Evolutionary conservation across 2,888 invertebrate species (phyloP).

Genomic region (Euclidia mi): DNA sequence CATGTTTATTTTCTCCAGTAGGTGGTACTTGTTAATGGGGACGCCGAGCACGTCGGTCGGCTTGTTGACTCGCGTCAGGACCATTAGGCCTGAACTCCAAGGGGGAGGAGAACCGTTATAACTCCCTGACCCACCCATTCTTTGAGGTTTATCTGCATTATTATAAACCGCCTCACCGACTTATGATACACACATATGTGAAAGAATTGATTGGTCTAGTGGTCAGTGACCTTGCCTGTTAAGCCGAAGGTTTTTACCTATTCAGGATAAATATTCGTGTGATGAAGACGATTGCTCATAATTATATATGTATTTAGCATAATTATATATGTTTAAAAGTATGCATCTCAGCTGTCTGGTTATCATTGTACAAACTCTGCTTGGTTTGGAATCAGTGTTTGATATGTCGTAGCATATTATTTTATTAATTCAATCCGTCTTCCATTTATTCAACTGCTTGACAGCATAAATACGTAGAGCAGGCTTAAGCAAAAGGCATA

Average conservation of each 20-base stretch:
- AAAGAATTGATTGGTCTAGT: no score
- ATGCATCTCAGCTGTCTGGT: no score
- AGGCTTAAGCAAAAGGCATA: constrained; percentile 34
- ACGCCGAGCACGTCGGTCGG: constrained; percentile 76
- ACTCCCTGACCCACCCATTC: constrained; percentile 61
- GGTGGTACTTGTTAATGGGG: constrained; percentile 75
- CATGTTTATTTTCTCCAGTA: constrained; percentile 74
- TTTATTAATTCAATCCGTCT: constrained; percentile 7
- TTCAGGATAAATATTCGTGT: no score
- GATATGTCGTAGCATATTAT: no score
- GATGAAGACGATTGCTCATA: no score
- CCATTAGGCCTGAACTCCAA: constrained; percentile 71
- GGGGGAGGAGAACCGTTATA: constrained; percentile 51
- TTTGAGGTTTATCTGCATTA: constrained; percentile 70
- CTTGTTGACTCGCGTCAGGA: constrained; percentile 82
- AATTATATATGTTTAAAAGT: no score
- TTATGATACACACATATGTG: constrained; percentile 21
- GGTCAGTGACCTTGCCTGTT: no score
- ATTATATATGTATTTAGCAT: no score
- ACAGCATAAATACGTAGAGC: constrained; percentile 21
- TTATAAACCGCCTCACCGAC: constrained; percentile 52
- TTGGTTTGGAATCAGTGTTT: no score
- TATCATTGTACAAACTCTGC: no score
- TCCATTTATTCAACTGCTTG: constrained; percentile 20
- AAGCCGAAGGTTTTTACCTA: no score